Evolutionary conservation across 2,888 invertebrate species (phyloP).

Genomic region (Petrolisthes cinctipes): DNA sequence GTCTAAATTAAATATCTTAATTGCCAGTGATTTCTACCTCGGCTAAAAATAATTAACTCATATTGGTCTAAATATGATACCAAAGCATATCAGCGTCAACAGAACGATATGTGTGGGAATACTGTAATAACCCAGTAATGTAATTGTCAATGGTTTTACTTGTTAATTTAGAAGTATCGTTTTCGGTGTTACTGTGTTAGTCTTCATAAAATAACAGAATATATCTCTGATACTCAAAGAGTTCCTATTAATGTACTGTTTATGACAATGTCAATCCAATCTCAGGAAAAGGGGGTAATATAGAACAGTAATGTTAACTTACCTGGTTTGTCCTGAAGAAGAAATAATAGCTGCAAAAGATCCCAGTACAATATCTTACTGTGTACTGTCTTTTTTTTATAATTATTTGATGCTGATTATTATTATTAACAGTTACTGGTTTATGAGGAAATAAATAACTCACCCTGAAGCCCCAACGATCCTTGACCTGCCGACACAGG

Average conservation of each 20-base stretch:
- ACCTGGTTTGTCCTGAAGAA: too few species aligned
- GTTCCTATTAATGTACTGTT: too few species aligned
- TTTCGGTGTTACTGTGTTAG: too few species aligned
- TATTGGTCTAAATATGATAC: not conserved
- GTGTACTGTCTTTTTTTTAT: not conserved
- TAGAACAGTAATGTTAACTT: too few species aligned
- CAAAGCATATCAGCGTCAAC: not conserved
- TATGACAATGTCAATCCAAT: too few species aligned
- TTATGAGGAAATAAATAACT: constrained; percentile 66
- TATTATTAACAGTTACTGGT: not conserved
- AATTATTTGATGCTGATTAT: not conserved
- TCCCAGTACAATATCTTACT: not conserved
- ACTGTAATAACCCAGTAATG: too few species aligned
- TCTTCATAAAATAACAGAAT: too few species aligned
- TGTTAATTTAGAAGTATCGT: too few species aligned
- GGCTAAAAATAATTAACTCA: not conserved
- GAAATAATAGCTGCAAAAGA: too few species aligned
- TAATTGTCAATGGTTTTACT: too few species aligned
- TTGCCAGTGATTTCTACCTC: not conserved
- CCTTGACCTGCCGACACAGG: constrained; percentile 91
- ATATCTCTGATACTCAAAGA: too few species aligned
- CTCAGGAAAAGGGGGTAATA: too few species aligned
- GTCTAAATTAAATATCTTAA: not conserved
- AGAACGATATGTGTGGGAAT: not conserved
- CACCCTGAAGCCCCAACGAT: constrained; percentile 92